A percentile compares a stretch with the other conserved stretches of the same genome.
Evolutionary conservation across 2,888 invertebrate genomes (phyloP).

Genomic region (Autographa pulchrina): DNA sequence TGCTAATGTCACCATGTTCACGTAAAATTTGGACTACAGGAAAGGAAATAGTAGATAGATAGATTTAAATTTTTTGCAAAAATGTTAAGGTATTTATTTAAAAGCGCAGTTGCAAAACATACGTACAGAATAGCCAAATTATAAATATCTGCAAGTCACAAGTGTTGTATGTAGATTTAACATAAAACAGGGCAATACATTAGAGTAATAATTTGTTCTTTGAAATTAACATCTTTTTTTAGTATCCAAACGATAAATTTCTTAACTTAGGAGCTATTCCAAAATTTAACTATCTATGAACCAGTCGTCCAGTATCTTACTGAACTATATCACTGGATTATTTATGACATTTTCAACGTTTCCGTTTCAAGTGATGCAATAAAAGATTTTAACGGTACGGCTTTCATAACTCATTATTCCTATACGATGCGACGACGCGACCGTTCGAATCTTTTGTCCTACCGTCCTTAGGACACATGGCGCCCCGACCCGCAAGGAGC

Average conservation of each 20-base stretch:
- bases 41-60: not conserved
- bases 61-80: no score
- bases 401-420: no score
- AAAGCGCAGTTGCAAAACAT: not conserved
- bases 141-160: not conserved
- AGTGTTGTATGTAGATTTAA: not conserved
- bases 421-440: no score
- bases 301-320: no score
- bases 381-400: no score
- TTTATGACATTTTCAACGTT: no score
- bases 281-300: no score
- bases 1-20: constrained; percentile 14
- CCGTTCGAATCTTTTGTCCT: not conserved
- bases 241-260: no score
- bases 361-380: no score
- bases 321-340: no score
- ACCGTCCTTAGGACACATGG: constrained; percentile 16
- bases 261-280: no score
- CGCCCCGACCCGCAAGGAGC: constrained; percentile 46
- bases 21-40: constrained; percentile 10
- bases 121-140: not conserved
- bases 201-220: not conserved
- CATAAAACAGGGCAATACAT: not conserved
- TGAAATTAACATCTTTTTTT: not conserved
- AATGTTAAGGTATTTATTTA: not conserved